Evolutionary conservation across 2,888 invertebrate genomes (phyloP).

Genomic region (Pseudococcus longispinus): DNA sequence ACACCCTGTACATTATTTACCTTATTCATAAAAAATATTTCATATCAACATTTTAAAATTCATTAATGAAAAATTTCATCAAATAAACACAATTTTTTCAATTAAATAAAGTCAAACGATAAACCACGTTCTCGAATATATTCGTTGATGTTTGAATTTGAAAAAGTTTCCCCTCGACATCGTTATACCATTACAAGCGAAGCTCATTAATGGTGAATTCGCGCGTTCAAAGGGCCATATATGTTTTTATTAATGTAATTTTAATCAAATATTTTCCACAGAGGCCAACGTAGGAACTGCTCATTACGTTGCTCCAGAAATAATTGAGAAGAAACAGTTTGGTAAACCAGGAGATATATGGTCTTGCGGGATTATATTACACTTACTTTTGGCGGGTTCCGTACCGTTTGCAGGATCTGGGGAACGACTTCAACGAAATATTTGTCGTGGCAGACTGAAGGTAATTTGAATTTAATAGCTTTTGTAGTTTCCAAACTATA

Average conservation of each 20-base stretch:
- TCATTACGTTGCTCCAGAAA: slow-evolving; percentile 98
- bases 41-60: neutral
- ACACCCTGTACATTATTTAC: no score
- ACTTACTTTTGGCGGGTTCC: slow-evolving; percentile 90
- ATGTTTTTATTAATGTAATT: slow-evolving; percentile 14
- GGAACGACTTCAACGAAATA: slow-evolving; percentile 89
- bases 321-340: slow-evolving; percentile 87
- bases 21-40: neutral
- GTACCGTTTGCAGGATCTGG: slow-evolving; percentile 95
- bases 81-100: neutral
- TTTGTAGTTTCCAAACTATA: slow-evolving; percentile 86
- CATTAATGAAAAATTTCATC: neutral
- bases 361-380: slow-evolving; percentile 95
- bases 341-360: slow-evolving; percentile 97
- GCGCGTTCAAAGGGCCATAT: neutral
- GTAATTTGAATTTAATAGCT: slow-evolving; percentile 79
- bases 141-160: neutral
- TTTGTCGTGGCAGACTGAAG: slow-evolving; percentile 82
- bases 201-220: neutral
- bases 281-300: slow-evolving; percentile 79
- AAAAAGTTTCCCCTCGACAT: neutral
- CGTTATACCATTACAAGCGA: neutral
- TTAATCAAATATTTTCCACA: slow-evolving; percentile 36
- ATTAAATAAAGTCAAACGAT: neutral
- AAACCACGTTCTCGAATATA: neutral